Conservation (phyloP, 2,888 invertebrate species). For the Operophtera brumata region DNA sequence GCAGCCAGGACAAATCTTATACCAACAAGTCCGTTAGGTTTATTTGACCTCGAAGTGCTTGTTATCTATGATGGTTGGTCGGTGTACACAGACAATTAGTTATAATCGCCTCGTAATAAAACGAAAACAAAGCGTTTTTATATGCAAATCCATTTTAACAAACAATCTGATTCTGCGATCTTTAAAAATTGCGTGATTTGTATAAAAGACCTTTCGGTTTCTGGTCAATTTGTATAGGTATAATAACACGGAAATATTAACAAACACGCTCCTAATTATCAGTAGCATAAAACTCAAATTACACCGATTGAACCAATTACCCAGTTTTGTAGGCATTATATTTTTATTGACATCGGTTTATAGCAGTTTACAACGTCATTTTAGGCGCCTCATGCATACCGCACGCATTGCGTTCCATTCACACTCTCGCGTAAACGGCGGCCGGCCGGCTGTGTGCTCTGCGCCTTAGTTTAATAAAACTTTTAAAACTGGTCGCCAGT, state of each 20-base stretch:
- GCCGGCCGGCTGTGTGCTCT: constrained; percentile 21
- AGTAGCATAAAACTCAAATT: not conserved
- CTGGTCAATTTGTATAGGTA: constrained; percentile 9
- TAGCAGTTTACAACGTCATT: constrained; percentile 13
- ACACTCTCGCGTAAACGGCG: constrained; percentile 19
- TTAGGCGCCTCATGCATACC: constrained; percentile 26
- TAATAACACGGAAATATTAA: constrained; percentile 8
- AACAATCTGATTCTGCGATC: not conserved
- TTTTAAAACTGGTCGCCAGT: not conserved
- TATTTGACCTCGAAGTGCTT: no score
- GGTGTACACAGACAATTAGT: no score
- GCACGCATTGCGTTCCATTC: constrained; percentile 29
- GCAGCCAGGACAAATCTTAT: no score
- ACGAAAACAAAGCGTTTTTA: no score
- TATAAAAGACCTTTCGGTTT: not conserved
- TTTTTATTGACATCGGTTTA: constrained; percentile 2
- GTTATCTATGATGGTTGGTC: no score
- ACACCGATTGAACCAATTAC: constrained; percentile 5
- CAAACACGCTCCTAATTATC: not conserved
- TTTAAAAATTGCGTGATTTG: not conserved
- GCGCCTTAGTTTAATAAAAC: constrained; percentile 12
- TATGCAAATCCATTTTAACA: not conserved
- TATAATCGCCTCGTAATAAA: no score
- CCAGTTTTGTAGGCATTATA: not conserved
- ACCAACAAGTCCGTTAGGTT: no score